phyloP scores from a whole-genome alignment of 2,797 vertebrate species.

The Sus cebifrons region DNA sequence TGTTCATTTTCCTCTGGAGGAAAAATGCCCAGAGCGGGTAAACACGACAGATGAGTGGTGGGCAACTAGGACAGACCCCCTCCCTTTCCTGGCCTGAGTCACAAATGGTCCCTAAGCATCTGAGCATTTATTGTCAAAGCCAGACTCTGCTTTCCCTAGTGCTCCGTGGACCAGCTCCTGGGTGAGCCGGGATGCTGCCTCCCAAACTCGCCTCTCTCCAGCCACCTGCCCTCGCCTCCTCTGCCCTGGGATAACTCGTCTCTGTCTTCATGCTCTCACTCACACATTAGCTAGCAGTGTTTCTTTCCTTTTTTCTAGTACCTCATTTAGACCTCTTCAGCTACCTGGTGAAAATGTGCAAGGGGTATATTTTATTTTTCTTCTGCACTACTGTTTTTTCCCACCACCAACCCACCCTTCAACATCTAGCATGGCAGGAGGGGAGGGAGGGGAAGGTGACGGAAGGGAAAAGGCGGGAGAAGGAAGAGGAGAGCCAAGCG shows the following conservation, averaged over 20 bases:
- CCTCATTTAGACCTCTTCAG: conserved; percentile 50
- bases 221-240: neutral
- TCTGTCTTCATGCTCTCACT: neutral
- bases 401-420: neutral
- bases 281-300: neutral
- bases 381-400: neutral
- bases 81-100: neutral
- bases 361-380: conserved; percentile 23
- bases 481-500: neutral
- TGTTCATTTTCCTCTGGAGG: neutral
- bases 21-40: neutral
- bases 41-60: neutral
- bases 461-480: neutral
- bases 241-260: neutral
- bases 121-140: neutral
- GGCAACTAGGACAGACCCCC: neutral
- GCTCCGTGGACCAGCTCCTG: neutral
- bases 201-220: neutral
- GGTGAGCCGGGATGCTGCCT: neutral
- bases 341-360: neutral
- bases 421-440: neutral
- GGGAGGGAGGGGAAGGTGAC: neutral
- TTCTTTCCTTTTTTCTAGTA: neutral
- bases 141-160: neutral
- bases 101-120: neutral